A percentile compares a stretch with the other conserved stretches of the same genome.
Conservation (phyloP, 2,888 invertebrate species). For the Zootermopsis nevadensis region DNA sequence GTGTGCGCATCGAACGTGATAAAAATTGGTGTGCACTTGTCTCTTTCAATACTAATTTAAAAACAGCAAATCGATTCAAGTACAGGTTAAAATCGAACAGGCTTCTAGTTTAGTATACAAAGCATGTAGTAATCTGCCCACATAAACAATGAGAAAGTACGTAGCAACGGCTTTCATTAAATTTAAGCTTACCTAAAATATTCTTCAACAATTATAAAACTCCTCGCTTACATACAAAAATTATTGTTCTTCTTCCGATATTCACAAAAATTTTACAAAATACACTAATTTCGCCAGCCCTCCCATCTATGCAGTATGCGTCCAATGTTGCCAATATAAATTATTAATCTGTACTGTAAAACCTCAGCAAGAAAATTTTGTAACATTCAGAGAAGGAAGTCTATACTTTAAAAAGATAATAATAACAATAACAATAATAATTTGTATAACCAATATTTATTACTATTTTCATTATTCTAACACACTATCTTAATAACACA, state of each 20-base stretch:
- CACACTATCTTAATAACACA: too few relatives aligned
- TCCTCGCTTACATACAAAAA: constrained; percentile 18
- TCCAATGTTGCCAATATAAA: constrained; percentile 38
- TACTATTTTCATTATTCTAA: too few relatives aligned
- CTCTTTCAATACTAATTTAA: not conserved
- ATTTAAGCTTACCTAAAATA: constrained; percentile 40
- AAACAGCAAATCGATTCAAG: not conserved
- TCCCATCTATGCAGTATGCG: constrained; percentile 38
- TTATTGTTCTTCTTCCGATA: constrained; percentile 22
- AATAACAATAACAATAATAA: too few relatives aligned
- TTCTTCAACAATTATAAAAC: constrained; percentile 25
- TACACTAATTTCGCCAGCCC: constrained; percentile 14
- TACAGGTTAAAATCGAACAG: constrained; percentile 4
- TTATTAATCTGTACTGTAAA: too few relatives aligned
- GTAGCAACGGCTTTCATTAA: not conserved
- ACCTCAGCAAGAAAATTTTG: too few relatives aligned
- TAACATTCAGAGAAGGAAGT: too few relatives aligned
- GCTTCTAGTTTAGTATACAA: not conserved
- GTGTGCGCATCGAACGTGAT: not conserved
- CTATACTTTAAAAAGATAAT: too few relatives aligned
- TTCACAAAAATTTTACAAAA: constrained; percentile 39
- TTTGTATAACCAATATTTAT: too few relatives aligned
- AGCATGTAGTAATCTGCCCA: not conserved
- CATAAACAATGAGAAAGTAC: not conserved
- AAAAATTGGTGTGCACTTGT: not conserved